Evolutionary conservation across 92 coral and sea anemone genomes (phyloP), one percentile per base, ranked within the genome.

Genomic region (Nematostella vectensis): DNA sequence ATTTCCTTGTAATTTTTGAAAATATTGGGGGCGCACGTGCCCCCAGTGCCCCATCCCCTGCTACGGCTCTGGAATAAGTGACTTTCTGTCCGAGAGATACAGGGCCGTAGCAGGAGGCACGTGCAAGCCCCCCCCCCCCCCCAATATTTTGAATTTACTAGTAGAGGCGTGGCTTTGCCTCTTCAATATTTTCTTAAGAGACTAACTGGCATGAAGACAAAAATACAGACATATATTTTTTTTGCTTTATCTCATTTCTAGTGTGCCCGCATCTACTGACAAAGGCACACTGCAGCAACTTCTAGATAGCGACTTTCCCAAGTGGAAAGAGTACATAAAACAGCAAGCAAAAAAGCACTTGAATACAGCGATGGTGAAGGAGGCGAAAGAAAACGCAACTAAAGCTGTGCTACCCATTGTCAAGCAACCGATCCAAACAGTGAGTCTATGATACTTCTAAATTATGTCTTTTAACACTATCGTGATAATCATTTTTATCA

Each of bases 291-390:
- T 67, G 42, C 67, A 36, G 48, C 65, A 50, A 11, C 28, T 67
- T 29, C 42, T 67, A 25, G 66, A 67, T 20, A 57, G 27, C 16
- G 74, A 67, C 29, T 67, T 67, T 27, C 74, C 66, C 10, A 31
- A 47, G 11, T 67, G 74, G 74, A 67, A 57, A 38, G 57, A 57
- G 27, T 67, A 29, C 48, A 67, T 67, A 55, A 50, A 57, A 45
- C 40, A 21, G 27, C 74, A 67, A 57, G 74, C 65, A 8, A 57
- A 57, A 48, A 67, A 29, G 29, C 40, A 67, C 31, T 33, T 67
- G 2, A 23, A 67, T 36, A 67, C 56, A 31, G 36, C 28, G 39
- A 24, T 44, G 19, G 48, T 56, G 29, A 57, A 57, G 29, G 39
- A 44, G 18, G 65, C 65, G 2, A n/a, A 55, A 11, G 18, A 24